Evolutionary conservation across 2,113 vertebrate genomes (phyloP).

Genomic region (Ceyx cyanopectus): DNA sequence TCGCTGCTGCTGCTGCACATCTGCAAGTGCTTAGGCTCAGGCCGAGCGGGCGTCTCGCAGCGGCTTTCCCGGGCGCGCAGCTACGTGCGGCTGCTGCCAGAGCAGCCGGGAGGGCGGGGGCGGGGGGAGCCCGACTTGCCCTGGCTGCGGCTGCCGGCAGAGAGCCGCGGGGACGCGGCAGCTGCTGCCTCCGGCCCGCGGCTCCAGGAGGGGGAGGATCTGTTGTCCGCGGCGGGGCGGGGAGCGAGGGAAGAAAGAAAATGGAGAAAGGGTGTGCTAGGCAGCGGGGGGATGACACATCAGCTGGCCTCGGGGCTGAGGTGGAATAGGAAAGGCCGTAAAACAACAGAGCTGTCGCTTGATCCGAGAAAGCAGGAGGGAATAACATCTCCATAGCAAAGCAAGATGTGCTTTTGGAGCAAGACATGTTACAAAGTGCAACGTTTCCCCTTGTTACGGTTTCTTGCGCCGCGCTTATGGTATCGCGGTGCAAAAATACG

Average conservation of each 20-base stretch:
- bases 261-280: not conserved
- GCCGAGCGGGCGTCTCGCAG: not conserved
- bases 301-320: not conserved
- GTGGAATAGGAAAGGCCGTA: not conserved
- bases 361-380: not conserved
- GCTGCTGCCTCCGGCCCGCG: not conserved
- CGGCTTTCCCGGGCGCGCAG: not conserved
- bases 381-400: not conserved
- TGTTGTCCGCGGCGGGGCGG: not conserved
- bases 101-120: not conserved
- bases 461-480: accelerated
- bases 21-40: slow-evolving; percentile 3
- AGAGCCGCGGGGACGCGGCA: not conserved
- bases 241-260: not conserved
- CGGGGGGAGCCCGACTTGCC: not conserved
- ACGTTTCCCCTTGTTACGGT: not conserved
- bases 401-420: not conserved
- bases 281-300: not conserved
- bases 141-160: not conserved
- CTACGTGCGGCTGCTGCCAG: not conserved
- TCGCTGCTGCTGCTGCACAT: not conserved
- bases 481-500: not conserved
- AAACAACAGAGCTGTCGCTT: not conserved
- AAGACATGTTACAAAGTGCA: not conserved
- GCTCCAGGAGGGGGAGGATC: not conserved